These are phyloP conservation scores for Fragum sueziense DNA, from an alignment of 2,888 invertebrate genomes.

Conservation along the genomic window DNA sequence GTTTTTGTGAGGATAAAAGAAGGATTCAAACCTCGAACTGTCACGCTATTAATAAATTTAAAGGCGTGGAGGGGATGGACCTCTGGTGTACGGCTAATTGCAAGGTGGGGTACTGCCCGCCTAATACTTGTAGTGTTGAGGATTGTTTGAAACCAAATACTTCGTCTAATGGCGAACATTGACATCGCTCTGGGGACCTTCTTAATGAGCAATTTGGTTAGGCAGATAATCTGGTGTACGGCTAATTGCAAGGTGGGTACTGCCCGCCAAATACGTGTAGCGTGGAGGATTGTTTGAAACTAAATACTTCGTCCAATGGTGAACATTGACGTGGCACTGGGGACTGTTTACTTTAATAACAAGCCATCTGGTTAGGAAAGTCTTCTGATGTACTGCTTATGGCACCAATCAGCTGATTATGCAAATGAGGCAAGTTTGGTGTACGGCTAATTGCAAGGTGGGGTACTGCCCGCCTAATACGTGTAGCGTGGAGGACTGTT, in stretches of 20 bases:
- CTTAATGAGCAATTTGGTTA: neutral
- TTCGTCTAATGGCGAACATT: constrained; percentile 23
- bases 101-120: constrained; percentile 72
- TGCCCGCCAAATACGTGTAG: no score
- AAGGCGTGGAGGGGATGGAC: constrained; percentile 72
- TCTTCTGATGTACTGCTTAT: no score
- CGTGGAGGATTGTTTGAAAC: no score
- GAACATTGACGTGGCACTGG: no score
- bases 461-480: constrained; percentile 70
- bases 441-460: constrained; percentile 72
- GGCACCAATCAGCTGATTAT: no score
- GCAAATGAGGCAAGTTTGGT: no score
- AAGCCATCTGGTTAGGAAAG: no score
- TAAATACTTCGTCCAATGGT: no score
- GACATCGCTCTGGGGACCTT: constrained; percentile 12
- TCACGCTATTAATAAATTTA: constrained; percentile 67
- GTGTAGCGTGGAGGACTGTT: constrained; percentile 63
- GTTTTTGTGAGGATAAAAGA: constrained; percentile 58
- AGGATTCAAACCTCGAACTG: constrained; percentile 56
- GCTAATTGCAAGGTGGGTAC: neutral
- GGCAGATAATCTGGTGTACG: neutral
- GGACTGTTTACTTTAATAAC: no score
- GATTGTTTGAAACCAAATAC: constrained; percentile 48
- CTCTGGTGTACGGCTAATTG: constrained; percentile 76
- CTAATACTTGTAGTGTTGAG: constrained; percentile 62